Evolutionary conservation across 2,113 vertebrate species (phyloP).

Genomic region (Ranitomeya imitator): DNA sequence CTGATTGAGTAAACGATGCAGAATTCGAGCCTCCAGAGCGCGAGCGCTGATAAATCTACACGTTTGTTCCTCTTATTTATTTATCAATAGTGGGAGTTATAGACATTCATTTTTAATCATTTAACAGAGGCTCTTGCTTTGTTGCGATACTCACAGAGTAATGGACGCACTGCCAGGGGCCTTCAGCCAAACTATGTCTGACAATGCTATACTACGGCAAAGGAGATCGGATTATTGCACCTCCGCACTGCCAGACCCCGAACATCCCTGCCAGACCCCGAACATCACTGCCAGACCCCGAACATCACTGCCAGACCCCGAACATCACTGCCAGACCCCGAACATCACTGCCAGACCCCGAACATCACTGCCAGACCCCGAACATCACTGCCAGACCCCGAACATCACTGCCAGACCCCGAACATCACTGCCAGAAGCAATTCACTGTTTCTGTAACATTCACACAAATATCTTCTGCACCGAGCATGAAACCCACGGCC

Average conservation of each 20-base stretch:
- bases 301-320: not conserved
- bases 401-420: not conserved
- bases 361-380: not conserved
- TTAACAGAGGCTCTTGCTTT: not conserved
- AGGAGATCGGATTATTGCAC: not conserved
- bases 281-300: no score
- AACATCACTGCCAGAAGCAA: not conserved
- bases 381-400: no score
- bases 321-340: not conserved
- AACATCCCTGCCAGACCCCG: no score
- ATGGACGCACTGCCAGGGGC: not conserved
- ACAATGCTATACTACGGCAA: not conserved
- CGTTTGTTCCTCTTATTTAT: slow-evolving; percentile 30
- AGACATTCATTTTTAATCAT: not conserved
- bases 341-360: not conserved
- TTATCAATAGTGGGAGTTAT: slow-evolving; percentile 9
- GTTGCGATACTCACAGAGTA: not conserved
- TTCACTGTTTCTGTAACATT: not conserved
- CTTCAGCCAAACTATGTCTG: not conserved
- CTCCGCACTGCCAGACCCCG: no score
- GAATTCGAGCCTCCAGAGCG: not conserved
- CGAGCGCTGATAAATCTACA: not conserved
- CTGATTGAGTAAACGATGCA: not conserved
- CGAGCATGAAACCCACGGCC: no score
- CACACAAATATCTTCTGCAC: not conserved